phyloP scores from a whole-genome alignment of 2,113 vertebrate genomes.

The Entosphenus tridentatus region DNA sequence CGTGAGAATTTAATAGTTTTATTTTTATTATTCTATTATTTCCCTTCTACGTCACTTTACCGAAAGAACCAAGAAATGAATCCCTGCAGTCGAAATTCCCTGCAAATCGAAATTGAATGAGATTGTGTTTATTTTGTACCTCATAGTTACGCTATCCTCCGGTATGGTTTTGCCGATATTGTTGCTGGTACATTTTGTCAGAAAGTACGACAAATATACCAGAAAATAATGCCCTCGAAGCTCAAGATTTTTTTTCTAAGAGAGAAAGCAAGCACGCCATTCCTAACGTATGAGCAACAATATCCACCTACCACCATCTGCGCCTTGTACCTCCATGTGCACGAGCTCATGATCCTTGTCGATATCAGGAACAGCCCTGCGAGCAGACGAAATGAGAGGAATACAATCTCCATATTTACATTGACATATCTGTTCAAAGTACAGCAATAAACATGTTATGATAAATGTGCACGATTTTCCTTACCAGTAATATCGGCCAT shows the following conservation, averaged over 20 bases:
- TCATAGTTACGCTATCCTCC: no score
- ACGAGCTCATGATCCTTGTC: constrained; percentile 58
- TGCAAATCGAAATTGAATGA: no score
- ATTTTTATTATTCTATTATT: no score
- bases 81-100: no score
- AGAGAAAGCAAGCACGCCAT: neutral
- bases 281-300: neutral
- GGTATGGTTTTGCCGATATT: no score
- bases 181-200: no score
- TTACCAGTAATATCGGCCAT: constrained; percentile 77
- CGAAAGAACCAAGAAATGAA: no score
- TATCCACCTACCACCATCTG: constrained; percentile 41
- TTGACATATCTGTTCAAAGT: neutral
- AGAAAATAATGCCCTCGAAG: constrained; percentile 11
- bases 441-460: neutral
- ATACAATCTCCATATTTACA: neutral
- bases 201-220: constrained; percentile 7
- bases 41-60: no score
- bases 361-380: constrained; percentile 57
- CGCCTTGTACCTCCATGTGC: constrained; percentile 81
- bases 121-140: no score
- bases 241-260: constrained; percentile 8
- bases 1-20: no score
- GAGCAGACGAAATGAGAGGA: neutral
- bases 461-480: constrained; percentile 9